These are phyloP conservation scores for Procavia capensis DNA, from an alignment of 2,113 vertebrate species.

Conservation along the genomic window DNA sequence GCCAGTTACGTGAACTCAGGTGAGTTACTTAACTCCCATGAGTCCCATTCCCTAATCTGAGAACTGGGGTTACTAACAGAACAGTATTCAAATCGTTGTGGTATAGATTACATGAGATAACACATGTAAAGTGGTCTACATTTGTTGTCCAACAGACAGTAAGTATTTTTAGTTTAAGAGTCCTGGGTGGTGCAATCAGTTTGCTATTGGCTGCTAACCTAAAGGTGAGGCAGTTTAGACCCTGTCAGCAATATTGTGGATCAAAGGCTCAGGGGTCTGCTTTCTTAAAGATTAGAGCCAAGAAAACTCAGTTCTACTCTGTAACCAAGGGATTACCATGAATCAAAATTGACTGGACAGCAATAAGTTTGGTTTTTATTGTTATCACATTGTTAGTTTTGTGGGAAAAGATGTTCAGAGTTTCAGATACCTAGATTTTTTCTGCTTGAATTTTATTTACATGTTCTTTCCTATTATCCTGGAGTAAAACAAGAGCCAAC, in stretches of 20 bases:
- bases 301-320: background rate
- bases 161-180: conserved; percentile 6
- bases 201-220: background rate
- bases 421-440: background rate
- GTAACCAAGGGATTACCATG: background rate
- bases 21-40: background rate
- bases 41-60: background rate
- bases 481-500: background rate
- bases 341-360: background rate
- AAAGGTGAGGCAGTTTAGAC: background rate
- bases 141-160: background rate
- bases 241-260: no score
- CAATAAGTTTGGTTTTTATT: background rate
- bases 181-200: background rate
- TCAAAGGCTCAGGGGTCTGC: background rate
- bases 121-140: background rate
- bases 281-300: background rate
- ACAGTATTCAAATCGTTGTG: background rate
- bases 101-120: background rate
- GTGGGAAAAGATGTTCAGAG: background rate
- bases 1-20: background rate
- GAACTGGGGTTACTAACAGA: background rate
- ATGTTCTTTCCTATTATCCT: background rate
- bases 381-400: background rate
- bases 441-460: background rate